Conservation (phyloP, 1,140 invertebrate genomes). For the Colletes latitarsis region DNA sequence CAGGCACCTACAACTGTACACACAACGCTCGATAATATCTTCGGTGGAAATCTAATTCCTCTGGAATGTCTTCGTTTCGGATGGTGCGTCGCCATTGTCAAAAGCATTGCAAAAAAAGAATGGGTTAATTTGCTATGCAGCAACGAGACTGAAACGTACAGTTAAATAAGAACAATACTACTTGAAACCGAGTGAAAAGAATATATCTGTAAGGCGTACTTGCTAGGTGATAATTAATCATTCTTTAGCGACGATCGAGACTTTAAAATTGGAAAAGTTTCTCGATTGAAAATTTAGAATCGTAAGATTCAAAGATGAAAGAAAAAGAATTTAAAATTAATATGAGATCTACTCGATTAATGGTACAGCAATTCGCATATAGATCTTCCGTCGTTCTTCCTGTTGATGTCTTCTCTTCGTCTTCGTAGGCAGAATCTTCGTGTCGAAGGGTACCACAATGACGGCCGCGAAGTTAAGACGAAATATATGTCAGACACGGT, state of each 20-base stretch:
- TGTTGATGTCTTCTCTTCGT: background rate
- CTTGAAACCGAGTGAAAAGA: no score
- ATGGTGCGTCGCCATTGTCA: background rate
- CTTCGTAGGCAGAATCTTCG: background rate
- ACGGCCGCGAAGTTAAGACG: background rate
- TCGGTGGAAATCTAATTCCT: background rate
- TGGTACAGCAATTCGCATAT: background rate
- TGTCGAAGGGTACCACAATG: no score
- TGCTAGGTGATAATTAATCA: no score
- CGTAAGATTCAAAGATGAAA: no score
- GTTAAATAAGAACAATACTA: no score
- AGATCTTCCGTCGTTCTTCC: background rate
- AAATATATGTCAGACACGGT: background rate
- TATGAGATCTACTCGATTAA: background rate
- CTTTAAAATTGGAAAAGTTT: no score
- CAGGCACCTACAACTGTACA: background rate
- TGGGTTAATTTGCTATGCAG: background rate
- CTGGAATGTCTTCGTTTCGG: background rate
- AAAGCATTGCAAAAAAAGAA: background rate
- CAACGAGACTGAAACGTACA: background rate
- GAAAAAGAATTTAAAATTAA: no score
- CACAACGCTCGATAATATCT: background rate
- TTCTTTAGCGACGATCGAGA: no score
- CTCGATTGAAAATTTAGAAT: no score
- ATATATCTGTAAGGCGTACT: no score